Percentiles rank a stretch among this genome's conserved stretches.
These are phyloP conservation scores for Psilopsiagon aymara DNA, from an alignment of 2,113 vertebrate genomes.

Conservation along the genomic window DNA sequence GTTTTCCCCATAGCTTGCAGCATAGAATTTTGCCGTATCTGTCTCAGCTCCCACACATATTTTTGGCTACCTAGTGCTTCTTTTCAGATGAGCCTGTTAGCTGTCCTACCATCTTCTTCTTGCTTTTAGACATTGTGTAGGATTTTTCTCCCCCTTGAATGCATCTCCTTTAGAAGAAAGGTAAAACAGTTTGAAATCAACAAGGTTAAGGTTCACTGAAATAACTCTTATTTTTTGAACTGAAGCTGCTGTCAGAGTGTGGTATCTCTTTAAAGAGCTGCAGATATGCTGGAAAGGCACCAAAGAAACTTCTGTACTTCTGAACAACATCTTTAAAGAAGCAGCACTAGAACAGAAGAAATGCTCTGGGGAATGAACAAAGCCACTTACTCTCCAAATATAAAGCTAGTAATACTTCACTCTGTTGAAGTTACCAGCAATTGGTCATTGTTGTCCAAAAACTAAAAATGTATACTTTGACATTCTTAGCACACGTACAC, in stretches of 20 bases:
- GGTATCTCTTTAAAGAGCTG: conserved; percentile 42
- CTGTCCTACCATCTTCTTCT: neutral
- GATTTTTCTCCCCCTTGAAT: neutral
- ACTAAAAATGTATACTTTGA: conserved; percentile 71
- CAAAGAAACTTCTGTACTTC: conserved; percentile 44
- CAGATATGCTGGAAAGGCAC: conserved; percentile 55
- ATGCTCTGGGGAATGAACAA: conserved; percentile 31
- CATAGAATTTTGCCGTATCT: neutral
- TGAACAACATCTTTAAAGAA: conserved; percentile 58
- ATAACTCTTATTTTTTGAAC: conserved; percentile 4
- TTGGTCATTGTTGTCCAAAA: conserved; percentile 67
- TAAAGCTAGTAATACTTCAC: conserved; percentile 11
- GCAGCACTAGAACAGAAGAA: conserved; percentile 29
- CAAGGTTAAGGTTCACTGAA: conserved; percentile 3
- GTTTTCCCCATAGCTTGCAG: neutral
- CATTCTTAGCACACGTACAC: conserved; percentile 54
- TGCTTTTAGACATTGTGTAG: neutral
- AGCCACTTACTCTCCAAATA: conserved; percentile 56
- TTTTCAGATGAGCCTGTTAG: neutral
- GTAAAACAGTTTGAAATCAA: neutral
- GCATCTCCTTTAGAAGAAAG: neutral
- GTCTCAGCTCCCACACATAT: neutral
- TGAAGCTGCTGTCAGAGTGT: neutral
- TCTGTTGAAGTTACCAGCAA: conserved; percentile 64
- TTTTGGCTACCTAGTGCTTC: neutral